These are phyloP conservation scores for Symphodus melops DNA, from an alignment of 2,113 vertebrate genomes.

Conservation along the genomic window DNA sequence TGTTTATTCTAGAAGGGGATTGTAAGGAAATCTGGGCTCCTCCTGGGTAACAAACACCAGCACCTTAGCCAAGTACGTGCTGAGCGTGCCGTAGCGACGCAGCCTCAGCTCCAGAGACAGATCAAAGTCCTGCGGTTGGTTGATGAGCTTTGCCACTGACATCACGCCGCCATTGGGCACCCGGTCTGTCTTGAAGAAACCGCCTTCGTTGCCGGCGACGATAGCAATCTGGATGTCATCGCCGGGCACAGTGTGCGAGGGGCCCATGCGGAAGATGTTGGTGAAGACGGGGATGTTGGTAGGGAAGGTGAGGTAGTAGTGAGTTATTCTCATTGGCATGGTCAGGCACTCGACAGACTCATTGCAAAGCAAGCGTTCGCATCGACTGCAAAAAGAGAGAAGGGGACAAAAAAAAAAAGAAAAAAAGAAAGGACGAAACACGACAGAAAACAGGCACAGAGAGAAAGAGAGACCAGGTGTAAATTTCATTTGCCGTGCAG, in stretches of 20 bases:
- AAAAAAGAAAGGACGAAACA: conserved; percentile 71
- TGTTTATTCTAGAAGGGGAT: conserved; percentile 60
- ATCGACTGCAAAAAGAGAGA: conserved; percentile 91
- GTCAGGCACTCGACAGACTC: conserved; percentile 93
- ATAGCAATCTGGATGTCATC: conserved; percentile 93
- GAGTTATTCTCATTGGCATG: conserved; percentile 97
- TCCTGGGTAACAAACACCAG: conserved; percentile 92
- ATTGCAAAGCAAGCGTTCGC: conserved; percentile 99
- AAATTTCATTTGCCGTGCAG: conserved; percentile 75
- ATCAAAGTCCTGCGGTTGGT: conserved; percentile 90
- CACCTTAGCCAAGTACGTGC: conserved; percentile 92
- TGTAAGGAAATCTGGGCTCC: conserved; percentile 84
- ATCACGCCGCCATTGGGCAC: conserved; percentile 88
- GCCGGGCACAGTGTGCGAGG: conserved; percentile 87
- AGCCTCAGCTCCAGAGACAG: conserved; percentile 92
- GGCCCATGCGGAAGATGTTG: conserved; percentile 98
- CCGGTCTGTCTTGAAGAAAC: conserved; percentile 89
- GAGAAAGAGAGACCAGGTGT: conserved; percentile 65
- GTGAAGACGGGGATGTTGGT: conserved; percentile 94
- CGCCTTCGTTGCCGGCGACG: conserved; percentile 90
- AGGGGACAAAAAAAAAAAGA: conserved; percentile 56
- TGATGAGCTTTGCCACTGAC: conserved; percentile 87
- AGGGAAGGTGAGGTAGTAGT: conserved; percentile 98
- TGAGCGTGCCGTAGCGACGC: conserved; percentile 86
- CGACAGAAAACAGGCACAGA: conserved; percentile 68